A percentile compares a stretch with the other conserved stretches of the same genome.
Conservation (phyloP, 1,140 invertebrate species). For the Cotesia vestalis region DNA sequence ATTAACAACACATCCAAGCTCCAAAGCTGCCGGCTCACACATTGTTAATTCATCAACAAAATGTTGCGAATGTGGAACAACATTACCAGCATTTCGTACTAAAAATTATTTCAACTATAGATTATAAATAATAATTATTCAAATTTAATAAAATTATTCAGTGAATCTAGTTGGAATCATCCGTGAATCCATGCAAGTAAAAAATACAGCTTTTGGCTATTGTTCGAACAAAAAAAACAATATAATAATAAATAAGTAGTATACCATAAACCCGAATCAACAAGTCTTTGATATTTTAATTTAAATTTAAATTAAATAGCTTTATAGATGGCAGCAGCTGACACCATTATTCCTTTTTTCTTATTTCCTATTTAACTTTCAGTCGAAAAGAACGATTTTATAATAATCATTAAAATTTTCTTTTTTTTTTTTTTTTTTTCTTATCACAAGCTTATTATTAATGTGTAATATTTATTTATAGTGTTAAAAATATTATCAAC, state of each 20-base stretch:
- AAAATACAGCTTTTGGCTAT: conserved; percentile 94
- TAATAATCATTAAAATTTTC: not conserved
- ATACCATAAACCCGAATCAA: too few species aligned
- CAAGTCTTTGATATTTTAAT: too few species aligned
- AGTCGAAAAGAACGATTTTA: too few species aligned
- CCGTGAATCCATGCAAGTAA: conserved; percentile 97
- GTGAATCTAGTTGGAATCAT: conserved; percentile 96
- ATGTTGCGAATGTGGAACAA: conserved; percentile 89
- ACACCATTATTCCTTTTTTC: too few species aligned
- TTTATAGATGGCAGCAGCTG: too few species aligned
- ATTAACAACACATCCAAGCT: conserved; percentile 93
- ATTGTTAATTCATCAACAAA: conserved; percentile 87
- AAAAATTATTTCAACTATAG: conserved; percentile 28
- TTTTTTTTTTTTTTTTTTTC: not conserved
- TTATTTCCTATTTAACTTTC: too few species aligned
- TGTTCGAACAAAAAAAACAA: conserved; percentile 42
- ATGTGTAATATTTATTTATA: too few species aligned
- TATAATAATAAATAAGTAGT: not conserved
- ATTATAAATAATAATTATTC: too few species aligned
- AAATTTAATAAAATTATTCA: conserved; percentile 61
- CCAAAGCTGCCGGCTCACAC: conserved; percentile 93
- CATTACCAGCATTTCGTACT: conserved; percentile 95
- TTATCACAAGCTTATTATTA: too few species aligned
- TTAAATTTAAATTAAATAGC: too few species aligned
- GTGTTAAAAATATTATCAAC: too few species aligned